Base-by-base conservation (phyloP, 2,113 vertebrate genomes). In the Andinoacara biseriatus region DNA sequence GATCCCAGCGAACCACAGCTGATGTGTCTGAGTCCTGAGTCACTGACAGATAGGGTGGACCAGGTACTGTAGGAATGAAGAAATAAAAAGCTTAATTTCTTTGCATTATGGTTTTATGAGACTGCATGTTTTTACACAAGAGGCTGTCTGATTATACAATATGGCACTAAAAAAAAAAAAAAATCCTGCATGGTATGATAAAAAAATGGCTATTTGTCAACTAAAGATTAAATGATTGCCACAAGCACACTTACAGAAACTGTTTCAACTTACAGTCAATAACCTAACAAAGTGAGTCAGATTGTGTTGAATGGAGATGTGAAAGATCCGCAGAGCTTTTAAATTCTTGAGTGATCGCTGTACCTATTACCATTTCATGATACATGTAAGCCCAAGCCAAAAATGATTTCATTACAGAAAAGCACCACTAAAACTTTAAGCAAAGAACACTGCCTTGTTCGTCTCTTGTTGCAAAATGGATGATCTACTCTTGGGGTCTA, bases 1-100 rank as follows among this genome's bases (percentile, higher is more conserved):
- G 95, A 89, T 97, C 96, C 98, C 98, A 99, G 58, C 95, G 97
- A 79, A 97, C 96, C 89, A 97, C 87, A 4, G 97, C 97, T 11
- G 97, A 95, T 86, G 95, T 96, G 85, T 97, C 97, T 0, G 96
- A 96, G 46, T 96, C 96, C 93, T 96, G 97, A 89, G 94, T 95
- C 93, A 99, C 97, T 10, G 97, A 98, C 79, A 99, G 95, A 86
- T 95, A 94, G 76, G 98, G 98, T 58, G 95, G 96, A 79, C 97
- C 97, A 87, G 97, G 97, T 92, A 99, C 98, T 96, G 80, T 7
- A 62, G 43, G 78, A 76, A 80, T 17, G 49, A 43, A 72, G 3
- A 56, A 81, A 78, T 54, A 31, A 10, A 78, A 57, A 52, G 22
- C 1, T 77, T 72, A 74, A 60, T 80, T 58, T 62, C 3, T 46